Evolutionary conservation across 2,797 vertebrate genomes (phyloP).

Genomic region (Centropyge bicolor): DNA sequence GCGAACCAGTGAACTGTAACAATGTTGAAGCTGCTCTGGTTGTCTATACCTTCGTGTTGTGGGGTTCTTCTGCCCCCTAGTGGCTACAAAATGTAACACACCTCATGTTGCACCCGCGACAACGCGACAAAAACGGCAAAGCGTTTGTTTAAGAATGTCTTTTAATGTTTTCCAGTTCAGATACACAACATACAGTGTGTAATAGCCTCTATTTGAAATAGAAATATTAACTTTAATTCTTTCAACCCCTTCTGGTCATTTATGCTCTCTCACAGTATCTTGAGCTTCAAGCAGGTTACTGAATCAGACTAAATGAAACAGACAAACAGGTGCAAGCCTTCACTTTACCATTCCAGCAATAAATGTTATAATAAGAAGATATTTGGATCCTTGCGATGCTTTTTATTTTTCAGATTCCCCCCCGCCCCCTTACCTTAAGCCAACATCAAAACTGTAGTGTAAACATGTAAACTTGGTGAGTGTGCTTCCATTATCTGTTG

Average conservation of each 20-base stretch:
- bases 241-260: slow-evolving; percentile 79
- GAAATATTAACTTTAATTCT: slow-evolving; percentile 87
- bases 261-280: slow-evolving; percentile 80
- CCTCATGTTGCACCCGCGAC: background rate
- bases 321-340: slow-evolving; percentile 89
- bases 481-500: slow-evolving; percentile 86
- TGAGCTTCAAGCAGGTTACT: slow-evolving; percentile 83
- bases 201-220: slow-evolving; percentile 91
- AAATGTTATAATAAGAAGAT: slow-evolving; percentile 76
- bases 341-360: slow-evolving; percentile 73
- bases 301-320: slow-evolving; percentile 85
- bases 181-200: slow-evolving; percentile 91
- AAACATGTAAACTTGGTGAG: slow-evolving; percentile 84
- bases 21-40: no score
- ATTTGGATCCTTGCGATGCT: slow-evolving; percentile 73
- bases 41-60: background rate
- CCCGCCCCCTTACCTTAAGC: slow-evolving; percentile 56
- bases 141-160: slow-evolving; percentile 85
- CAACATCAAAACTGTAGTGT: slow-evolving; percentile 82
- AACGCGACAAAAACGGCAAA: slow-evolving; percentile 45
- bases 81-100: slow-evolving; percentile 2
- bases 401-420: slow-evolving; percentile 35
- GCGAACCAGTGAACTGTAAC: background rate
- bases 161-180: slow-evolving; percentile 90
- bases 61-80: slow-evolving; percentile 1